Base-by-base conservation (phyloP, 2,797 vertebrate genomes). In the Pitangus sulphuratus region DNA sequence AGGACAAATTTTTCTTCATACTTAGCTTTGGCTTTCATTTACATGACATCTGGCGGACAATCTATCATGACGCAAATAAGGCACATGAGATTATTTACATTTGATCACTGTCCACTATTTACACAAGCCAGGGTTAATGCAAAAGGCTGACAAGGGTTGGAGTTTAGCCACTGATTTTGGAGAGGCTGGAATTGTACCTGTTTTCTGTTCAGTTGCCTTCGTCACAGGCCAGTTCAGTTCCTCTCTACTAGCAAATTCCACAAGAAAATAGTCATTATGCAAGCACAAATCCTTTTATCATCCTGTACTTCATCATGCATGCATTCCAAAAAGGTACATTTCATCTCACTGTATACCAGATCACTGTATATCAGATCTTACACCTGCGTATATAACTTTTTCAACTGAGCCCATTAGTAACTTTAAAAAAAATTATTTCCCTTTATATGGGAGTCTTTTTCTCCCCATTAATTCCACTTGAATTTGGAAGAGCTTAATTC, bases 1-100 rank as follows among this genome's bases (percentile, higher is more conserved):
- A 92, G 94, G 86, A 93, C 76, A 37, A 84, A 21, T 68, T 94
- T 98, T 97, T 92, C 91, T 96, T 93, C 89, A 60, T 80, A 79
- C 87, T 96, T 96, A 80, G 86, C 87, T 96, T 90, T 54, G 83
- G 82, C 54, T 96, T 97, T 97, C 80, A 78, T 84, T 97, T 96
- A 76, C 62, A 79, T 81, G 77, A 93, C 79, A 93, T 84, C 85
- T 94, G 83, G 75, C 13, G 10, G 75, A 95, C 93, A 92, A 95
- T 87, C 65, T 82, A 89, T 88, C 92, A 84, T 74, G 84, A 87
- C 9, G 45, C 81, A 97, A 97, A 82, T 57, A 58, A 92, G 60
- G 87, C 30, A 61, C 42, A 62, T 37, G 45, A 84, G 84, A 71
- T 76, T 86, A 84, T 93, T 91, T 86, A 79, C 57, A 72, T 90